Evolutionary conservation across 2,888 invertebrate genomes (phyloP).

Genomic region (Agrotis segetum): DNA sequence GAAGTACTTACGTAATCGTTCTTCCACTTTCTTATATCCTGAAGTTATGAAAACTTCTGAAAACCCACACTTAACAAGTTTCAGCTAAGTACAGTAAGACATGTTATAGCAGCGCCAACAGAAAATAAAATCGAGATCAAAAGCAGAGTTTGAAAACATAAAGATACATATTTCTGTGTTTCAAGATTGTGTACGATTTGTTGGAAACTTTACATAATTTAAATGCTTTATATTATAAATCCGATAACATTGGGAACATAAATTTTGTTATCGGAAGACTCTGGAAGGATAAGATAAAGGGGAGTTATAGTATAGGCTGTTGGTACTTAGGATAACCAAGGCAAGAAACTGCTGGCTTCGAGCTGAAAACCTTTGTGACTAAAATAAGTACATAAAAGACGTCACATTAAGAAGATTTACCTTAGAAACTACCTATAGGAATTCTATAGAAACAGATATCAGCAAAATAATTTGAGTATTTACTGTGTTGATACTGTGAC

Average conservation of each 20-base stretch:
- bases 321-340: slow-evolving; percentile 54
- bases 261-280: slow-evolving; percentile 74
- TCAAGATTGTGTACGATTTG: slow-evolving; percentile 51
- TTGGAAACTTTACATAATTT: slow-evolving; percentile 61
- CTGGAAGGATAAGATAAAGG: slow-evolving; percentile 73
- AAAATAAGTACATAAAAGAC: slow-evolving; percentile 3
- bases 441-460: too few species aligned
- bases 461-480: background rate
- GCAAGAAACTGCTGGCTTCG: slow-evolving; percentile 35
- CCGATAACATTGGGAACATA: slow-evolving; percentile 66
- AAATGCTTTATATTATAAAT: slow-evolving; percentile 57
- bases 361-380: slow-evolving; percentile 35
- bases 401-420: too few species aligned
- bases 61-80: slow-evolving; percentile 16
- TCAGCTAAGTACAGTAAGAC: slow-evolving; percentile 28
- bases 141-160: slow-evolving; percentile 41
- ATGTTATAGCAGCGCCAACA: slow-evolving; percentile 17
- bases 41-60: slow-evolving; percentile 16
- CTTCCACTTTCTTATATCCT: background rate
- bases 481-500: too few species aligned
- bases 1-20: background rate
- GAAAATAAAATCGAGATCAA: slow-evolving; percentile 46
- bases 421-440: too few species aligned
- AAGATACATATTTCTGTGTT: slow-evolving; percentile 46
- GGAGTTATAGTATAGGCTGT: slow-evolving; percentile 69